These are phyloP conservation scores for Gambusia holbrooki DNA, from an alignment of 2,113 vertebrate species.

Conservation along the genomic window DNA sequence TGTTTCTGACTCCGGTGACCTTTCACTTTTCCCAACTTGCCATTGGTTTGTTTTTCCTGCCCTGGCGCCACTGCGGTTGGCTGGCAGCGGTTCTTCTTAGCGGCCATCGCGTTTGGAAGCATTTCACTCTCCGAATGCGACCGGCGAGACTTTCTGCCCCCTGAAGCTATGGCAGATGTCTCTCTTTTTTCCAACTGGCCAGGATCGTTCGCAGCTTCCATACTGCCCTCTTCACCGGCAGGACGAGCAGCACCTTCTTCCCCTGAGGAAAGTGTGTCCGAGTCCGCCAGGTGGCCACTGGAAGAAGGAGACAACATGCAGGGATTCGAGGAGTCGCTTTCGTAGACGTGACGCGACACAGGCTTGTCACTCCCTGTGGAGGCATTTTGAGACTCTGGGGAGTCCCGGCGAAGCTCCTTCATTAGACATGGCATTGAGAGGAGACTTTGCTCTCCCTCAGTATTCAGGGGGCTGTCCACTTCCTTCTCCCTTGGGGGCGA, in stretches of 20 bases:
- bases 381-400: slow-evolving; percentile 88
- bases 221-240: slow-evolving; percentile 59
- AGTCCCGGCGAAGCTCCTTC: slow-evolving; percentile 94
- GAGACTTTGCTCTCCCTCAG: slow-evolving; percentile 83
- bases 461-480: slow-evolving; percentile 68
- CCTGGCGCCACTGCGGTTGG: slow-evolving; percentile 58
- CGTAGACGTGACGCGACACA: slow-evolving; percentile 79
- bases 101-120: slow-evolving; percentile 88
- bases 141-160: slow-evolving; percentile 89
- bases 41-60: slow-evolving; percentile 89
- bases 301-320: slow-evolving; percentile 98
- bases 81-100: slow-evolving; percentile 95
- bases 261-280: slow-evolving; percentile 93
- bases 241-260: slow-evolving; percentile 83
- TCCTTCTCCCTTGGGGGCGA: slow-evolving; percentile 82
- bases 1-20: slow-evolving; percentile 95
- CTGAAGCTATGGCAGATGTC: slow-evolving; percentile 30
- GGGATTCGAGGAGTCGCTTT: slow-evolving; percentile 96
- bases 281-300: slow-evolving; percentile 95
- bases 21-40: slow-evolving; percentile 87
- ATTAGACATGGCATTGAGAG: slow-evolving; percentile 96
- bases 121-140: slow-evolving; percentile 93
- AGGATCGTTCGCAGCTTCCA: slow-evolving; percentile 76
- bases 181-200: slow-evolving; percentile 68
- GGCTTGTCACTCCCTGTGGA: slow-evolving; percentile 89